Conservation (phyloP, 2,113 vertebrate species). For the Shinisaurus crocodilurus region DNA sequence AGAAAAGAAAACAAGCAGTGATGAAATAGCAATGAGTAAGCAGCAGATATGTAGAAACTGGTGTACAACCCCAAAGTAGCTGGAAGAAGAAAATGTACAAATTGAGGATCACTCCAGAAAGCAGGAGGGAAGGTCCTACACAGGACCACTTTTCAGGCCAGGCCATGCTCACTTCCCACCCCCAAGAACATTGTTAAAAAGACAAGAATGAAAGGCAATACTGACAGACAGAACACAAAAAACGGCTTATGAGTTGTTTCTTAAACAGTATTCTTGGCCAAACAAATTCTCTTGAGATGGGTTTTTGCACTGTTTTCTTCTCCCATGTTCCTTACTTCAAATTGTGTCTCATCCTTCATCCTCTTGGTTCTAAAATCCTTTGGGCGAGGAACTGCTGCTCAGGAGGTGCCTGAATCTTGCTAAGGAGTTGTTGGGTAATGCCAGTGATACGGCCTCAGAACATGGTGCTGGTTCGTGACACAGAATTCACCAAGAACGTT, state of each 20-base stretch:
- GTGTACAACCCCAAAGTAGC: background rate
- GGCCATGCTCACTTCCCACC: background rate
- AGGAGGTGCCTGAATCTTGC: background rate
- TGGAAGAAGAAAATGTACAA: background rate
- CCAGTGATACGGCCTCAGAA: background rate
- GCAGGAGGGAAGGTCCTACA: background rate
- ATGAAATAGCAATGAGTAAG: background rate
- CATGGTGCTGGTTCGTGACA: too few species aligned
- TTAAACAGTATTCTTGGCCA: too few species aligned
- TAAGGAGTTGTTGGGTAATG: background rate
- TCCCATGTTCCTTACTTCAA: background rate
- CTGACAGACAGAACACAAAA: background rate
- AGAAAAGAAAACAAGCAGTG: background rate
- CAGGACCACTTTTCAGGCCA: background rate
- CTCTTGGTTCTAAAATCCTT: background rate
- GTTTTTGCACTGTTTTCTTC: too few species aligned
- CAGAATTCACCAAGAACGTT: too few species aligned
- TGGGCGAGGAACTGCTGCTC: background rate
- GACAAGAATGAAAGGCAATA: too few species aligned
- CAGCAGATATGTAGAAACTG: background rate
- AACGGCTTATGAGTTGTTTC: too few species aligned
- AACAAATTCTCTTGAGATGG: too few species aligned
- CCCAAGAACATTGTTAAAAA: background rate
- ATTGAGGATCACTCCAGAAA: too few species aligned
- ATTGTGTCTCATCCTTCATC: background rate